Evolutionary conservation across 2,113 vertebrate genomes (phyloP), one percentile per base, ranked within the genome.

Genomic region (Amphiprion percula): DNA sequence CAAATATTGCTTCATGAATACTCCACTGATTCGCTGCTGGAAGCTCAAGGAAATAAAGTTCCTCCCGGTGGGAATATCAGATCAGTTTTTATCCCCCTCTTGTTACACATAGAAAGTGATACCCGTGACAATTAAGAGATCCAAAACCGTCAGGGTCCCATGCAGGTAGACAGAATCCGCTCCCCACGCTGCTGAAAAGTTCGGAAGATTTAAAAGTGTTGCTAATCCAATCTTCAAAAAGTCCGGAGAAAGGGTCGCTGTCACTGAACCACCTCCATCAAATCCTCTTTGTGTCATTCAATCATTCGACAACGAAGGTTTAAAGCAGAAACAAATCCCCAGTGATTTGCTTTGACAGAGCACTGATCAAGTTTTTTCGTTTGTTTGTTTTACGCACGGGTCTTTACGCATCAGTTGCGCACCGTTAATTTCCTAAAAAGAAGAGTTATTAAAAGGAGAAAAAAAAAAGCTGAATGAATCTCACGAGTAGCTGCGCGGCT

Each of bases 1-100:
- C 85, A 93, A 90, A 91, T 93, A 94, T 84, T 92, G 91, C 92
- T 91, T 94, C 92, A 95, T 95, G 90, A 95, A 94, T 94, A 91
- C 83, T 93, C 90, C 90, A 71, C 90, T 87, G 90, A 82, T 82
- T 73, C 85, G 69, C 9, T 65, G 88, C 83, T 87, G 85, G 73
- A 85, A 80, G 73, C 76, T 78, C 72, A 75, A 66, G 77, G 87
- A 87, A 91, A 90, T 86, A 82, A 86, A 85, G 65, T 89, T 87
- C 68, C 82, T 91, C 92, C 86, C 70, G 81, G 46, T 74, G 80
- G 79, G 79, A 83, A 83, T 82, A 74, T 85, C 74, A 76, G 50
- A 46, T 81, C 68, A 28, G 69, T 50, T 79, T 73, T 65, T 17
- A 84, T 73, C 66, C 64, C 76, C 71, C 83, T 80, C 70, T 70